Percentiles rank a stretch among this genome's conserved stretches.
Evolutionary conservation across 2,113 vertebrate genomes (phyloP).

Genomic region (Crotalus horridus): DNA sequence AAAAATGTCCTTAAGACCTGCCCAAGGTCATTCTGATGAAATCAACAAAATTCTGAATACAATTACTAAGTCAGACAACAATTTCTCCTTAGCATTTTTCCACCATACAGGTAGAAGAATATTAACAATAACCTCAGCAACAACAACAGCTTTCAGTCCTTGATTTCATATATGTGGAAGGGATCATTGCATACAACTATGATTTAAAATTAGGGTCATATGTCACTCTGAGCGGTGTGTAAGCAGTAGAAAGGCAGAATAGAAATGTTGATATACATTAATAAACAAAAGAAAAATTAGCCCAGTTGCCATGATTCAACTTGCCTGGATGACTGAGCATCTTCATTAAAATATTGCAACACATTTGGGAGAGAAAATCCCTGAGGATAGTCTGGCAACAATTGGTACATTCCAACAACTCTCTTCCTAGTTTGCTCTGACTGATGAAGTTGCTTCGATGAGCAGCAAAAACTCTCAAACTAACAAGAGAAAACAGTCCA

Average conservation of each 20-base stretch:
- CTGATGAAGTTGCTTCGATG: not conserved
- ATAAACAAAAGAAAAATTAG: not conserved
- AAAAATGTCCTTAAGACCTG: conserved; percentile 55
- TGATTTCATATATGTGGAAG: conserved; percentile 32
- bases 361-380: not conserved
- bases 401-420: not conserved
- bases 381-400: not conserved
- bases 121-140: not conserved
- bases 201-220: not conserved
- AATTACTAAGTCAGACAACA: conserved; percentile 67
- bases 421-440: not conserved
- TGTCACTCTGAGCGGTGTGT: not conserved
- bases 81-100: conserved; percentile 62
- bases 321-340: not conserved
- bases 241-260: not conserved
- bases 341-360: not conserved
- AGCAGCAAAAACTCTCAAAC: no score
- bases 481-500: no score
- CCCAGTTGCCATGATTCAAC: not conserved
- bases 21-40: conserved; percentile 65
- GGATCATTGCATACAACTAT: not conserved
- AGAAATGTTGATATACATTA: not conserved
- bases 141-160: conserved; percentile 27
- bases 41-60: conserved; percentile 61
- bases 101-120: conserved; percentile 39